Percentiles rank a stretch among this genome's conserved stretches.
phyloP scores from a whole-genome alignment of 2,113 vertebrate species.

The Puma concolor region DNA sequence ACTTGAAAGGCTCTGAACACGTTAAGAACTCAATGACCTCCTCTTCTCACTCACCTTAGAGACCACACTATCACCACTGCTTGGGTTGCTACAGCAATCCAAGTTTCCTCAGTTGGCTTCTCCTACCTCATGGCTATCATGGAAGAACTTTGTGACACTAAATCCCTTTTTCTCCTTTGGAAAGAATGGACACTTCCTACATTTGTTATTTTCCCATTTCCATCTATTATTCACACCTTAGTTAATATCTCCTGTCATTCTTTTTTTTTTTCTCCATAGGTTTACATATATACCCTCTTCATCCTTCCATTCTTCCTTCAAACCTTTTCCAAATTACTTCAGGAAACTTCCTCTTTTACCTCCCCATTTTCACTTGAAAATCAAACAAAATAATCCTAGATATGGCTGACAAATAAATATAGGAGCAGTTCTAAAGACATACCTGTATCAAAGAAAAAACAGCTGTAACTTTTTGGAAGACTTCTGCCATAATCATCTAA shows the following conservation, averaged over 20 bases:
- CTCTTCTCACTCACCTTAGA: not conserved
- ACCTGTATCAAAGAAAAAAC: conserved; percentile 1
- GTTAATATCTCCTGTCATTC: not conserved
- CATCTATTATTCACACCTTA: not conserved
- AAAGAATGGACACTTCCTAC: not conserved
- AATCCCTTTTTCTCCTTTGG: not conserved
- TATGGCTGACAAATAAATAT: conserved; percentile 8
- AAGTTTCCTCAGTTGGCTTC: not conserved
- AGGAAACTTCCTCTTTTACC: not conserved
- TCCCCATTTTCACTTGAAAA: not conserved
- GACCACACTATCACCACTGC: not conserved
- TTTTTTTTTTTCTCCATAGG: not conserved
- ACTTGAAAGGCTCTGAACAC: not conserved
- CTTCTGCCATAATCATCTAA: not conserved
- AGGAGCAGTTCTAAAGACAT: not conserved
- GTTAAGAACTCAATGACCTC: not conserved
- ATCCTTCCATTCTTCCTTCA: conserved; percentile 22
- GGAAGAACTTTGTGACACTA: not conserved
- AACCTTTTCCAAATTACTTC: not conserved
- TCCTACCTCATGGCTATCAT: not conserved
- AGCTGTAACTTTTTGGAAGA: not conserved
- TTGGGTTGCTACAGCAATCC: not conserved
- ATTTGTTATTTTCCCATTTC: not conserved
- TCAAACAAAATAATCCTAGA: not conserved
- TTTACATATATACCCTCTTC: not conserved